A percentile compares a stretch with the other conserved stretches of the same genome.
Conservation (phyloP, 2,797 vertebrate genomes). For the Labroides dimidiatus region DNA sequence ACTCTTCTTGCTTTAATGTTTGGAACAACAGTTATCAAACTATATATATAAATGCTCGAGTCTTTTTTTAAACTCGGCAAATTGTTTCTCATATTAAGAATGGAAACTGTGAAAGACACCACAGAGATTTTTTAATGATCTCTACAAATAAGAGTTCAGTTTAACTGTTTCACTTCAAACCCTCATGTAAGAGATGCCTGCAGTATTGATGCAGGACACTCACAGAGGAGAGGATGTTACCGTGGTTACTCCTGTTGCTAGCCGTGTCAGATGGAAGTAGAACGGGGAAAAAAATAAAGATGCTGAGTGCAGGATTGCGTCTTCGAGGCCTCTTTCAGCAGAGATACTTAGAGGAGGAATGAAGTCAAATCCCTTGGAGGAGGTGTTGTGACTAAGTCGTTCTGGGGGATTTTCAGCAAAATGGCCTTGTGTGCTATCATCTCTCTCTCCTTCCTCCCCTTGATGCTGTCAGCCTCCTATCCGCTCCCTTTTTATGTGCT, state of each 20-base stretch:
- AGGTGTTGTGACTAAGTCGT: slow-evolving; percentile 28
- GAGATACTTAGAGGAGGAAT: slow-evolving; percentile 33
- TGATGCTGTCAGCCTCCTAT: slow-evolving; percentile 27
- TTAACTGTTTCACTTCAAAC: background rate
- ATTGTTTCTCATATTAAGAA: no score
- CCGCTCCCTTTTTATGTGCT: slow-evolving; percentile 47
- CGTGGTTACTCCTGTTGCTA: background rate
- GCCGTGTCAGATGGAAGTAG: slow-evolving; percentile 5
- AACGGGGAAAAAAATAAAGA: slow-evolving; percentile 20
- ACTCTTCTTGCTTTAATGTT: no score
- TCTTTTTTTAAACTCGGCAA: no score
- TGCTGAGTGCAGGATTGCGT: slow-evolving; percentile 34
- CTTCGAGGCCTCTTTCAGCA: slow-evolving; percentile 28
- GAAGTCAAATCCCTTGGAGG: slow-evolving; percentile 40
- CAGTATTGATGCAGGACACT: background rate
- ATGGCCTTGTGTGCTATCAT: slow-evolving; percentile 23
- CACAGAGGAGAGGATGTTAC: background rate
- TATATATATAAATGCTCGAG: no score
- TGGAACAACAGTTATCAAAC: no score
- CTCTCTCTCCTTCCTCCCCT: slow-evolving; percentile 8
- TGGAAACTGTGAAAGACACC: no score
- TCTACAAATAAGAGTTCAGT: background rate
- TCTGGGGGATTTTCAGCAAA: slow-evolving; percentile 30
- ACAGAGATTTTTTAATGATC: background rate
- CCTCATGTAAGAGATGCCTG: background rate